Evolutionary conservation across 2,113 vertebrate genomes (phyloP), one percentile per base, ranked within the genome.

Genomic region (Ceyx cyanopectus): DNA sequence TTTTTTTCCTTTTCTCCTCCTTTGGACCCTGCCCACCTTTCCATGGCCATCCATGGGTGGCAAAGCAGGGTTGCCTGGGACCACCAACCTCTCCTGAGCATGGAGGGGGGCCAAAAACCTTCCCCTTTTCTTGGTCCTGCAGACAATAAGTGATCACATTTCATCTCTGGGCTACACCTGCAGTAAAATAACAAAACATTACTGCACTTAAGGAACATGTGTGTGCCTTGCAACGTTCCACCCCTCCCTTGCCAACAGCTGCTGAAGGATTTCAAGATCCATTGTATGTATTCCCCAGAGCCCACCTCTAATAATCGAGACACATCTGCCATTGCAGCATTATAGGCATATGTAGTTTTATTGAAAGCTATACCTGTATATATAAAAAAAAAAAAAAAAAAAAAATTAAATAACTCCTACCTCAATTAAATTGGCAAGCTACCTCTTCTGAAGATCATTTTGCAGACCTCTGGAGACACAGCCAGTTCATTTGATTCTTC

Each of bases 291-390:
- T 97, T 98, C 98, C 98, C 98, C 60, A 82, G 98, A 98, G 98
- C 96, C 97, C 87, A 92, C 94, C 97, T 97, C 97, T 97, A 97
- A 97, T 98, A 97, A 98, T 98, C 98, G 97, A 98, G 97, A 96
- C 97, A 97, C 98, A 98, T 98, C 98, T 98, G 98, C 97, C 95
- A 96, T 96, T 93, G 97, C 97, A 94, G 84, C 88, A 92, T 97
- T 97, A 97, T 96, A 97, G 94, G 96, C 98, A 96, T 95, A 95
- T 97, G 95, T 94, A 96, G 96, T 94, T 96, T 97, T 97, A 98
- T 98, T 97, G 97, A 97, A 98, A 97, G 92, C 96, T 94, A 96
- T 97, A 94, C 97, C 97, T 97, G 95, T 96, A 37, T 80, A 87
- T 58, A 87, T 37, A 37, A 10, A 37, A 37, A 37, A 37, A 37